Evolutionary conservation across 2,113 vertebrate species (phyloP), one percentile per base, ranked within the genome.

Genomic region (Amphiprion ocellaris): DNA sequence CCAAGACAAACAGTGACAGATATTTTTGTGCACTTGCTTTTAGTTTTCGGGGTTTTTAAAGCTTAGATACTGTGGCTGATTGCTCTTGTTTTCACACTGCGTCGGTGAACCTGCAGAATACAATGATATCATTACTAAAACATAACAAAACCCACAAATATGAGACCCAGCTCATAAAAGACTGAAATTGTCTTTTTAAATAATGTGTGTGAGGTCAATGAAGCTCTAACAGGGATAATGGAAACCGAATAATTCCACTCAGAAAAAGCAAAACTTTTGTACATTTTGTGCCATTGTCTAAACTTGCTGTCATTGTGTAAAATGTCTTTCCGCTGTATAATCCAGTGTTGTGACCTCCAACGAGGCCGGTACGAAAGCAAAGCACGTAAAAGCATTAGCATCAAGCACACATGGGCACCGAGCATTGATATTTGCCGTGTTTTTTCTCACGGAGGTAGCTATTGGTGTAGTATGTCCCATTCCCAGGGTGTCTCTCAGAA

Each of bases 401-500:
- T 56, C 69, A 30, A 62, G 68, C 68, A 23, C 73, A 58, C 83
- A 68, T 84, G 58, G 21, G 50, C 37, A 37, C 59, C 21, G 69
- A 66, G 73, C 69, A 59, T 21, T 78, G 83, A 88, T 67, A 76
- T 81, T 75, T 67, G 52, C 76, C 4, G 49, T 89, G 82, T 90
- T 94, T 87, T 37, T 93, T 94, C 93, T 94, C 94, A 92, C 87
- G 83, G 93, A 93, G 91, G 84, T 85, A 90, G 79, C 77, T 87
- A 60, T 90, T 86, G 93, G 94, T 94, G 93, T 95, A 94, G 93
- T 92, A 77, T 95, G 89, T 94, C 94, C 87, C 83, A 92, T 94
- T 94, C 94, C 93, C 93, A 94, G 93, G 94, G 89, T 91, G 92
- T 93, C 90, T 91, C 87, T 84, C 26, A 73, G 81, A 89, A 91